Evolutionary conservation across 1,140 invertebrate genomes (phyloP).

Genomic region (Globodera ellingtonae): DNA sequence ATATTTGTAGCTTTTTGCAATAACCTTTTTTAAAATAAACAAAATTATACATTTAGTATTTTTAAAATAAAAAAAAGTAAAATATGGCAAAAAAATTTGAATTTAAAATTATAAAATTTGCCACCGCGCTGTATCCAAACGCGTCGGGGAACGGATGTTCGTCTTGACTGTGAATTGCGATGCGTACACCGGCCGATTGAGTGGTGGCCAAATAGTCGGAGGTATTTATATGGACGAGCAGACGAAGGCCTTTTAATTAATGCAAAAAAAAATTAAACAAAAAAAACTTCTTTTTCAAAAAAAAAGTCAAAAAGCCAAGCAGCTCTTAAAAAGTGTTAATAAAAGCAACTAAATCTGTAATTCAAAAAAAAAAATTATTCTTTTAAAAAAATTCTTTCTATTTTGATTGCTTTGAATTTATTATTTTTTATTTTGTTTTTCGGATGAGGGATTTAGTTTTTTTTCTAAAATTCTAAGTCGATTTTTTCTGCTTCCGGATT

Average conservation of each 20-base stretch:
- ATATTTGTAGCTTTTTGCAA: too few relatives aligned
- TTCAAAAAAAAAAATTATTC: too few relatives aligned
- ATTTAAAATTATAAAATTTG: neutral
- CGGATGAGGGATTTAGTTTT: too few relatives aligned
- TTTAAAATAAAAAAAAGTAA: neutral
- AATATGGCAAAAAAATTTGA: neutral
- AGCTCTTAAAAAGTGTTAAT: too few relatives aligned
- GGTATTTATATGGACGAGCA: conserved; percentile 58
- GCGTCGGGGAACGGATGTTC: conserved; percentile 52
- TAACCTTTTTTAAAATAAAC: neutral
- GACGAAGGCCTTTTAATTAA: conserved; percentile 45
- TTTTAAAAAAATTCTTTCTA: too few relatives aligned
- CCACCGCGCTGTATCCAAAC: conserved; percentile 53
- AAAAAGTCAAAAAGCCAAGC: too few relatives aligned
- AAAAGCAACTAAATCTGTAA: too few relatives aligned
- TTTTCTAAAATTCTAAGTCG: too few relatives aligned
- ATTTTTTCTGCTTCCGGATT: neutral
- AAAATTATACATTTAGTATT: neutral
- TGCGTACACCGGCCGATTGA: conserved; percentile 56
- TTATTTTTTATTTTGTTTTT: too few relatives aligned
- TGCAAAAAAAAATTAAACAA: conserved; percentile 1
- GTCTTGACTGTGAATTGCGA: conserved; percentile 56
- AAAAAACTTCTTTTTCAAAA: too few relatives aligned
- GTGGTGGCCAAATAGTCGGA: conserved; percentile 62
- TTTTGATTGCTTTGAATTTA: too few relatives aligned